Percentiles rank a stretch among this genome's conserved stretches.
Evolutionary conservation across 2,888 invertebrate genomes (phyloP).

Genomic region (Lysandra bellargus): DNA sequence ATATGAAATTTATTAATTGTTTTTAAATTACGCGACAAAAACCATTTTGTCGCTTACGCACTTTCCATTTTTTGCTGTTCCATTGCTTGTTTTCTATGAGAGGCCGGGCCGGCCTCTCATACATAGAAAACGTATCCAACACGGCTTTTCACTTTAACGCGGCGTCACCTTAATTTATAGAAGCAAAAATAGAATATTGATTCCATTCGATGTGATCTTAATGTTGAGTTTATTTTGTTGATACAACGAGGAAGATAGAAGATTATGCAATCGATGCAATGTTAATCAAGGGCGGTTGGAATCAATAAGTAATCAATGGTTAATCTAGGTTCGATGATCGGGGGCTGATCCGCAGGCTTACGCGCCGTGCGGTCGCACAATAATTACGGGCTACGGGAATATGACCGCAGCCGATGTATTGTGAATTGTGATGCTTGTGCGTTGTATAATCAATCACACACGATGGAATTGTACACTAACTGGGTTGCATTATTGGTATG

Average conservation of each 20-base stretch:
- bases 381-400: slow-evolving; percentile 1
- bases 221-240: too few relatives aligned
- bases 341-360: neutral
- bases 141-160: too few relatives aligned
- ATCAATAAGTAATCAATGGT: slow-evolving; percentile 9
- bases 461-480: neutral
- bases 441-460: neutral
- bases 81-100: too few relatives aligned
- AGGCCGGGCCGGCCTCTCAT: too few relatives aligned
- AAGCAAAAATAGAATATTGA: too few relatives aligned
- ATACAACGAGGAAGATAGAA: neutral
- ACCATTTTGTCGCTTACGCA: too few relatives aligned
- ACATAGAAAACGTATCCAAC: too few relatives aligned
- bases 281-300: neutral
- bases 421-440: neutral
- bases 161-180: too few relatives aligned
- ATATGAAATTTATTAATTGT: too few relatives aligned
- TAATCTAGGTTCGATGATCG: slow-evolving; percentile 4
- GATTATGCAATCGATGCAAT: neutral
- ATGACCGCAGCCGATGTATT: slow-evolving; percentile 1
- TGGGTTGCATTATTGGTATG: neutral
- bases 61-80: too few relatives aligned
- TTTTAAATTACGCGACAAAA: too few relatives aligned
- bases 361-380: neutral
- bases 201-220: too few relatives aligned